Conservation (phyloP, 2,888 invertebrate species). For the Drosophila cracens region DNA sequence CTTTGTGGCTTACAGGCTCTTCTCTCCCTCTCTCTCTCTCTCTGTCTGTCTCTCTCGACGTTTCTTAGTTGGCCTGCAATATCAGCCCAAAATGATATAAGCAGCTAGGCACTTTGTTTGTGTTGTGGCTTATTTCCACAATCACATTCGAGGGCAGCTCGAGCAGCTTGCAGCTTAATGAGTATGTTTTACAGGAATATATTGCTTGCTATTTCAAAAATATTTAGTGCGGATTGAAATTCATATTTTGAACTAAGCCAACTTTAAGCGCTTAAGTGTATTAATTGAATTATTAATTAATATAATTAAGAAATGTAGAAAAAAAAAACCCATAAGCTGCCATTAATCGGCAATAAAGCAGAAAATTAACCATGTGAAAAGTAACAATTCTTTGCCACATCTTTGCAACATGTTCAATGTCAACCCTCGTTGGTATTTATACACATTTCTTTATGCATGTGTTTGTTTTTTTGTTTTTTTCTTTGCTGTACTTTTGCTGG, state of each 20-base stretch:
- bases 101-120: conserved; percentile 48
- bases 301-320: too few species aligned
- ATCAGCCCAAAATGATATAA: conserved; percentile 51
- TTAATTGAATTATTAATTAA: too few species aligned
- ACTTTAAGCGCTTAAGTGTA: too few species aligned
- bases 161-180: background rate
- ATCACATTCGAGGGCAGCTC: conserved; percentile 22
- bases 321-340: too few species aligned
- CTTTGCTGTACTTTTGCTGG: conserved; percentile 39
- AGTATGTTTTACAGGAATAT: background rate
- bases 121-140: conserved; percentile 62
- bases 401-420: background rate
- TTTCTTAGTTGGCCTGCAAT: background rate
- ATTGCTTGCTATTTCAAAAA: too few species aligned
- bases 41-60: background rate
- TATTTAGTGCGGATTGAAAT: too few species aligned
- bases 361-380: too few species aligned
- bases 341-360: too few species aligned
- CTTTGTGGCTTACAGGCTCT: conserved; percentile 56
- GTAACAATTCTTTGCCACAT: too few species aligned
- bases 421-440: conserved; percentile 22
- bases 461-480: background rate
- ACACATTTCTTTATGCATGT: conserved; percentile 30
- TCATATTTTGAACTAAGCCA: too few species aligned
- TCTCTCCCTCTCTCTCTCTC: background rate